These are phyloP conservation scores for Melanotaenia pygmaea DNA, from an alignment of 2,797 vertebrate species.

Conservation along the genomic window DNA sequence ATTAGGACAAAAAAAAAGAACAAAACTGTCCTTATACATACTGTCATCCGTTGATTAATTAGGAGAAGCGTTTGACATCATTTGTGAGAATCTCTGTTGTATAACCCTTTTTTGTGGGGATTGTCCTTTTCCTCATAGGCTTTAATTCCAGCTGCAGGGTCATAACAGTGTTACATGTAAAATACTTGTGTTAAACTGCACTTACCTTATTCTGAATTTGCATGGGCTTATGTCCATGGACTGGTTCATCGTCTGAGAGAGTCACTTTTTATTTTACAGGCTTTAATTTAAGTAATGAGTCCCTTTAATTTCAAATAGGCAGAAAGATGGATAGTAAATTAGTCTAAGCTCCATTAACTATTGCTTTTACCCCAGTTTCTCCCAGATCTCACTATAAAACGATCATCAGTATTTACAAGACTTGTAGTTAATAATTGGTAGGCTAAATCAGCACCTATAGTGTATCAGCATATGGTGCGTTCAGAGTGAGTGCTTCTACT, in stretches of 20 bases:
- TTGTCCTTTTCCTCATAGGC: background rate
- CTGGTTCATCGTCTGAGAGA: background rate
- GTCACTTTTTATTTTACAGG: background rate
- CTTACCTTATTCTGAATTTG: background rate
- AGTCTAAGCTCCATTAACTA: background rate
- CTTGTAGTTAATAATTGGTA: background rate
- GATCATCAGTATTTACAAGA: background rate
- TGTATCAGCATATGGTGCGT: constrained; percentile 1
- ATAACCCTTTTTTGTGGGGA: background rate
- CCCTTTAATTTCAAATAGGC: background rate
- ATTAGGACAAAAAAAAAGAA: constrained; percentile 53
- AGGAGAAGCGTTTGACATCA: background rate
- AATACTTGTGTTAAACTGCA: background rate
- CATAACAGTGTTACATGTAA: constrained; percentile 36
- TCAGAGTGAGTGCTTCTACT: constrained; percentile 37
- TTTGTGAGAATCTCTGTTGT: background rate
- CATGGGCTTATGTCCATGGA: no score
- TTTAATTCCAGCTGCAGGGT: constrained; percentile 46
- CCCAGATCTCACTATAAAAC: background rate
- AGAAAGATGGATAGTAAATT: background rate
- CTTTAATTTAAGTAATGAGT: background rate
- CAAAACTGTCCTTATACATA: constrained; percentile 29
- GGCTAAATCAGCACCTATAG: constrained; percentile 1
- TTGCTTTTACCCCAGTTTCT: background rate
- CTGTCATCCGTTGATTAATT: background rate